Evolutionary conservation across 2,888 invertebrate species (phyloP), one percentile per base, ranked within the genome.

Genomic region (Diadegma fenestrale): DNA sequence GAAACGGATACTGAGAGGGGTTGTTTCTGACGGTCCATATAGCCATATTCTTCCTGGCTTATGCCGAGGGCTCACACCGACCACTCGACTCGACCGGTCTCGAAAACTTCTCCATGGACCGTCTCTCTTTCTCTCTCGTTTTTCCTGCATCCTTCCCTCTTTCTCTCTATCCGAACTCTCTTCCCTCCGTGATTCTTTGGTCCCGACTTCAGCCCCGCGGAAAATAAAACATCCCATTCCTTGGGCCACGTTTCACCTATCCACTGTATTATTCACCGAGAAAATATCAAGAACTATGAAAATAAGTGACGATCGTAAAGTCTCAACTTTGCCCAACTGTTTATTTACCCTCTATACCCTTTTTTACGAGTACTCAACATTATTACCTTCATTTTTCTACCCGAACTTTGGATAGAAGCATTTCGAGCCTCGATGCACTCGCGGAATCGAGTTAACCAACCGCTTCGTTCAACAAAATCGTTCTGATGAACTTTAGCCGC

Each of bases 301-400:
- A 84, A 86, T 86, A 88, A 89, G 86, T 82, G 86, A 82, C 75
- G 76, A 84, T 83, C 87, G 64, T 88, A 88, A 88, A 89, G 85
- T 80, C 73, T 85, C 82, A 51, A 87, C 83, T 86, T 87, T 76
- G 37, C 78, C 51, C 80, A 76, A 68, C 75, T 54, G 86, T 87
- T 88, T 89, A 83, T 87, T 83, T 86, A 72, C 80, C 78, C 51
- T 73, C 68, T 26, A 43, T 72, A 45, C 61, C 37, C 26, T 80
- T 84, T 54, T 82, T 76, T 45, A 19, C 58, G 45, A 72, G 41
- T 76, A 17, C 68, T 30, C 73, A 2, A 41, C 14, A 26, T 58
- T 77, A 17, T 77, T 58, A 14, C n/a, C 58, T 43, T 19, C 61
- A 33, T 76, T 64, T 76, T 48, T 41, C 33, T 68, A 26, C 26